Conservation (phyloP, 2,797 vertebrate species). For the Apogon talboti region DNA sequence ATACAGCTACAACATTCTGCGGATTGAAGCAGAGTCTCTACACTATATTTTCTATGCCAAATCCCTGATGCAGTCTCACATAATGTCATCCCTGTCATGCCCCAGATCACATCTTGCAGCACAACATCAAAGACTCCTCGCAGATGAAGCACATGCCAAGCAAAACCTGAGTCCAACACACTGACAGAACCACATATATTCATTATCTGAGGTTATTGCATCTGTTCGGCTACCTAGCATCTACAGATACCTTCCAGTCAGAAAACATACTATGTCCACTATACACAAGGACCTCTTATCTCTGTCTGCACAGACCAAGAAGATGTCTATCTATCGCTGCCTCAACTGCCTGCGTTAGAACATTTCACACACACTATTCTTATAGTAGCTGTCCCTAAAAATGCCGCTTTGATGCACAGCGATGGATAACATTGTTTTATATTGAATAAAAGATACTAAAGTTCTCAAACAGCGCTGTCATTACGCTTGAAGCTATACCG, state of each 20-base stretch:
- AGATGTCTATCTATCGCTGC: slow-evolving; percentile 14
- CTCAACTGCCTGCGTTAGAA: neutral
- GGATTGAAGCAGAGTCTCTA: slow-evolving; percentile 17
- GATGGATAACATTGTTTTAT: neutral
- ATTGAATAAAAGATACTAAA: neutral
- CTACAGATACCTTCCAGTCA: slow-evolving; percentile 14
- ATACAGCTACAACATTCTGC: slow-evolving; percentile 25
- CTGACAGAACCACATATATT: slow-evolving; percentile 46
- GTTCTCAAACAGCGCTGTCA: neutral
- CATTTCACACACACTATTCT: neutral
- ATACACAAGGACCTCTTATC: slow-evolving; percentile 43
- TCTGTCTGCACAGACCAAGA: slow-evolving; percentile 29
- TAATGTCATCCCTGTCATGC: slow-evolving; percentile 63
- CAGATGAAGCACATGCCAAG: slow-evolving; percentile 43
- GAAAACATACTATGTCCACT: slow-evolving; percentile 40
- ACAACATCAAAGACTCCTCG: slow-evolving; percentile 68
- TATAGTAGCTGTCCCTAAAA: slow-evolving; percentile 3
- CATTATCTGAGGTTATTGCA: slow-evolving; percentile 34
- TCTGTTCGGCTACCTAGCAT: slow-evolving; percentile 19
- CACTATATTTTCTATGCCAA: slow-evolving; percentile 26
- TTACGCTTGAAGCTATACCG: neutral
- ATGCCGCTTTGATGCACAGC: slow-evolving; percentile 11
- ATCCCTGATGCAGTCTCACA: slow-evolving; percentile 37
- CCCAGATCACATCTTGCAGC: slow-evolving; percentile 64
- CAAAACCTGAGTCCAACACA: slow-evolving; percentile 38